Conservation (phyloP, 2,888 invertebrate species). For the Athalia circularis region DNA sequence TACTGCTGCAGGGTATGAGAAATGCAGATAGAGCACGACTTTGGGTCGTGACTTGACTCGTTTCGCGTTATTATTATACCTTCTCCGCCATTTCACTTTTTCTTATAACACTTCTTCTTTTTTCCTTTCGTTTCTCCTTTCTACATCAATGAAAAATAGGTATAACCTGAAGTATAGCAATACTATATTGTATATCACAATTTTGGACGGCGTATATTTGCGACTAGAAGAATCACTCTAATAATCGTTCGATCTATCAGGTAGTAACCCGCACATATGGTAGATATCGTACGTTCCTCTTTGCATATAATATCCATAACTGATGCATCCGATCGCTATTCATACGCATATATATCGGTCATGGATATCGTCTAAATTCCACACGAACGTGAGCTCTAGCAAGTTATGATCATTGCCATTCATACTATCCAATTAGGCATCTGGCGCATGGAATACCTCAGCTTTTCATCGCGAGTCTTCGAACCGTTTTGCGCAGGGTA, state of each 20-base stretch:
- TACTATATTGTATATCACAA: neutral
- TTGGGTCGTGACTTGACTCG: constrained; percentile 30
- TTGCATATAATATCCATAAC: neutral
- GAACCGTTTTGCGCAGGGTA: neutral
- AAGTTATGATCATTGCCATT: constrained; percentile 16
- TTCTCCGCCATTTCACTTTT: constrained; percentile 12
- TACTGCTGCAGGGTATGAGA: constrained; percentile 8
- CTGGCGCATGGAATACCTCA: constrained; percentile 15
- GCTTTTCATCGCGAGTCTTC: neutral
- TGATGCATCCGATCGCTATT: constrained; percentile 17
- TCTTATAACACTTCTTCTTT: neutral
- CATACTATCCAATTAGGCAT: constrained; percentile 30
- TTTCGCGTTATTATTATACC: constrained; percentile 24
- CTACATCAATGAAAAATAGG: neutral
- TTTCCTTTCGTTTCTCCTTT: neutral
- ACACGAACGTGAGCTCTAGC: neutral
- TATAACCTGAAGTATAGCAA: neutral
- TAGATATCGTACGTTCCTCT: neutral
- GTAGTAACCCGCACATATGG: neutral
- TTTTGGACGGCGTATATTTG: too few relatives aligned
- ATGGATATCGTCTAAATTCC: constrained; percentile 14
- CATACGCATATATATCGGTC: neutral
- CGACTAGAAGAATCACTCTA: too few relatives aligned
- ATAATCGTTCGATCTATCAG: too few relatives aligned
- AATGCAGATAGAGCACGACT: constrained; percentile 36